Conservation (phyloP, 1,140 invertebrate genomes). For the Leguminivora glycinivorella region DNA sequence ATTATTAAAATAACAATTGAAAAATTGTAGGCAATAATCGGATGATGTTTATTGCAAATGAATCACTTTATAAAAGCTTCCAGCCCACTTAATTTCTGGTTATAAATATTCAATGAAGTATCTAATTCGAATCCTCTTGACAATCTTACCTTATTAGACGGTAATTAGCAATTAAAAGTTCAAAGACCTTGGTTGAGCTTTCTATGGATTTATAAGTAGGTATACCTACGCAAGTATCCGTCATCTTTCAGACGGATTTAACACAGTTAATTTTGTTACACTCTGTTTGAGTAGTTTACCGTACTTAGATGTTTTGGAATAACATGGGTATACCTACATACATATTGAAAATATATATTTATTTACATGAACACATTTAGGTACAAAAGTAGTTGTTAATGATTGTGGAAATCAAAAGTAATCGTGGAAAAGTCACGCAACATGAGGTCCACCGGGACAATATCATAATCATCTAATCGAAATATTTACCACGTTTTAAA, state of each 20-base stretch:
- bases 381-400: too few species aligned
- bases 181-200: background rate
- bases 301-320: too few species aligned
- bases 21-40: background rate
- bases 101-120: slow-evolving; percentile 7
- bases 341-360: background rate
- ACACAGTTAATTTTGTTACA: too few species aligned
- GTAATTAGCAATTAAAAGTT: slow-evolving; percentile 11
- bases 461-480: too few species aligned
- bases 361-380: too few species aligned
- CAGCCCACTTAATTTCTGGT: background rate
- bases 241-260: background rate
- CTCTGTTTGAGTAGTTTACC: too few species aligned
- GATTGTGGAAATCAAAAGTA: too few species aligned
- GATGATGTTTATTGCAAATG: background rate
- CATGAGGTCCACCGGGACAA: too few species aligned
- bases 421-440: too few species aligned
- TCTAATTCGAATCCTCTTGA: slow-evolving; percentile 2
- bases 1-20: background rate
- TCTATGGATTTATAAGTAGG: background rate
- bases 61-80: background rate
- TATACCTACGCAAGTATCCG: background rate
- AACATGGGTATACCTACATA: too few species aligned
- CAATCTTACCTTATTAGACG: slow-evolving; percentile 7
- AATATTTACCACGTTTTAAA: too few species aligned